phyloP scores from a whole-genome alignment of 2,113 vertebrate species.

The Austrofundulus limnaeus region DNA sequence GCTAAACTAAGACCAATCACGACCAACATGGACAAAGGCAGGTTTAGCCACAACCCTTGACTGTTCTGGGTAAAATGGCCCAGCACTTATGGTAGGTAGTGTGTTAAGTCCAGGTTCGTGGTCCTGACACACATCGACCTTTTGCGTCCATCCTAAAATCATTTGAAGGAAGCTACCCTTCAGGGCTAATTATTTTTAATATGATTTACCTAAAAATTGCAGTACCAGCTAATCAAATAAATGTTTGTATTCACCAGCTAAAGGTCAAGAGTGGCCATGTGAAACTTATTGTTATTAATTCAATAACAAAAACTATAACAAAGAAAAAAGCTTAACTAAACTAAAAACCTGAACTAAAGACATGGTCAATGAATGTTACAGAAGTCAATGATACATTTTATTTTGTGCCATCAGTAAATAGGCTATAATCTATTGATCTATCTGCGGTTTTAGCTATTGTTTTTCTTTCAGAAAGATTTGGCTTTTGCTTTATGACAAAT shows the following conservation, averaged over 20 bases:
- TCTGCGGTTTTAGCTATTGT: neutral
- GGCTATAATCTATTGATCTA: neutral
- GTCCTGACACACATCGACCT: constrained; percentile 18
- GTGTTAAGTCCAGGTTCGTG: constrained; percentile 27
- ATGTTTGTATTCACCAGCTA: neutral
- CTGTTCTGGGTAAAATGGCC: constrained; percentile 43
- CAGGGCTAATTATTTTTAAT: constrained; percentile 8
- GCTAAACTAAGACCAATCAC: constrained; percentile 46
- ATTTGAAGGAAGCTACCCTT: constrained; percentile 18
- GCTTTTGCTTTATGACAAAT: too few species aligned
- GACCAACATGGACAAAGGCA: constrained; percentile 72
- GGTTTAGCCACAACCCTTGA: constrained; percentile 49
- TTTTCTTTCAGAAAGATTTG: neutral
- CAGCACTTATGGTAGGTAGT: constrained; percentile 27
- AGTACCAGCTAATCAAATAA: constrained; percentile 11
- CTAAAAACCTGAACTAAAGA: constrained; percentile 2
- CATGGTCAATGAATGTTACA: neutral
- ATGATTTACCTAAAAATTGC: neutral
- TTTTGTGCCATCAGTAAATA: neutral
- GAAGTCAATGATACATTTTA: neutral
- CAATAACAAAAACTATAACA: constrained; percentile 12
- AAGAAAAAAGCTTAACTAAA: constrained; percentile 10
- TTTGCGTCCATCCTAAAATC: constrained; percentile 7
- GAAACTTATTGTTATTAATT: constrained; percentile 8
- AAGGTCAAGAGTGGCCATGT: neutral